Percentiles rank a stretch among this genome's conserved stretches.
These are phyloP conservation scores for Phoenicopterus ruber DNA, from an alignment of 2,113 vertebrate species.

Conservation along the genomic window DNA sequence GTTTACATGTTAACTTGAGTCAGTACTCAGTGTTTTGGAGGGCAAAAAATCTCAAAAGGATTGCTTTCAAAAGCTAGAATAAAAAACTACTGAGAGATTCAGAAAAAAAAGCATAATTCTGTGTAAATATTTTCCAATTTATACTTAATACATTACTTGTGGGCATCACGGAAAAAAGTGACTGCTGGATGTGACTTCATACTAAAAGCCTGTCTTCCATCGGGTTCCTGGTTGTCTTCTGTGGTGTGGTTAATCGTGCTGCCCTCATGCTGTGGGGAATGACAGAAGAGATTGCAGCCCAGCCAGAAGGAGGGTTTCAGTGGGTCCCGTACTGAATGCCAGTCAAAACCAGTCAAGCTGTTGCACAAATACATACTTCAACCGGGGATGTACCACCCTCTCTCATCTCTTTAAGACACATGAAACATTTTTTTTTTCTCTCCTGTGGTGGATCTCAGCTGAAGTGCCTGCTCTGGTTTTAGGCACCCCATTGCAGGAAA, in stretches of 20 bases:
- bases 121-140: not conserved
- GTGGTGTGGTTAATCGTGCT: not conserved
- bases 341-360: not conserved
- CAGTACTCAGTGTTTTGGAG: not conserved
- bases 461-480: not conserved
- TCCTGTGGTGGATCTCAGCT: not conserved
- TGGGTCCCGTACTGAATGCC: not conserved
- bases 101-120: not conserved
- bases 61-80: not conserved
- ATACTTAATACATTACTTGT: not conserved
- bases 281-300: not conserved
- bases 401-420: not conserved
- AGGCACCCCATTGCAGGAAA: not conserved
- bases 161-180: not conserved
- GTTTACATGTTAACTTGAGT: not conserved
- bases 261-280: not conserved
- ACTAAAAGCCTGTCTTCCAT: not conserved
- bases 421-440: not conserved
- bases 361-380: not conserved
- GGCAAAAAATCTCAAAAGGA: not conserved
- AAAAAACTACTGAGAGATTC: not conserved
- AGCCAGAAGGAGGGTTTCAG: not conserved
- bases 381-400: not conserved
- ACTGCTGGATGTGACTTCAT: accelerated
- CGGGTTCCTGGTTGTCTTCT: not conserved